These are phyloP conservation scores for Falco peregrinus DNA, from an alignment of 2,797 vertebrate species.

Conservation along the genomic window DNA sequence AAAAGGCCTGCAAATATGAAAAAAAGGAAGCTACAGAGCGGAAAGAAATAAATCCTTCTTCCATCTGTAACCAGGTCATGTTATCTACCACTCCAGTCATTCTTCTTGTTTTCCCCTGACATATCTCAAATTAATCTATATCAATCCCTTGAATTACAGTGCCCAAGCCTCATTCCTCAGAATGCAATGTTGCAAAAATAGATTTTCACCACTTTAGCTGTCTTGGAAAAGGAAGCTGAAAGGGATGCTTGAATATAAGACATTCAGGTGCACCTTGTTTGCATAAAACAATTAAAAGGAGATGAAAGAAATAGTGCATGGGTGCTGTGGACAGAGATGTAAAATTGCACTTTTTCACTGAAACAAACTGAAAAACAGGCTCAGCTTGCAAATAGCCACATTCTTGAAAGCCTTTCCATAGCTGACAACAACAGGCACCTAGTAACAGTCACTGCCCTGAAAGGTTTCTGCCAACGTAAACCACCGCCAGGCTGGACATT, in stretches of 20 bases:
- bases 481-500: background rate
- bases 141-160: background rate
- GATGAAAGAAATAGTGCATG: background rate
- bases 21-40: background rate
- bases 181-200: background rate
- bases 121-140: background rate
- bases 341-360: background rate
- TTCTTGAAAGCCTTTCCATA: background rate
- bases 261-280: background rate
- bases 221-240: background rate
- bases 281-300: background rate
- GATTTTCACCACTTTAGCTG: background rate
- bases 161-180: background rate
- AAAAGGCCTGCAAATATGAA: background rate
- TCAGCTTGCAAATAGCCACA: background rate
- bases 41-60: background rate
- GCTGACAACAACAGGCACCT: background rate
- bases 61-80: background rate
- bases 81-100: background rate
- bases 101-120: background rate
- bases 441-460: background rate
- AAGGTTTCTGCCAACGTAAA: background rate
- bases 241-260: rapidly evolving
- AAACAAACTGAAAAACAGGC: background rate
- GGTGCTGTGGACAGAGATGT: background rate